Evolutionary conservation across 64 coral and sea anemone genomes (phyloP), one percentile per base, ranked within the genome.

Genomic region (Astreopora myriophthalma): DNA sequence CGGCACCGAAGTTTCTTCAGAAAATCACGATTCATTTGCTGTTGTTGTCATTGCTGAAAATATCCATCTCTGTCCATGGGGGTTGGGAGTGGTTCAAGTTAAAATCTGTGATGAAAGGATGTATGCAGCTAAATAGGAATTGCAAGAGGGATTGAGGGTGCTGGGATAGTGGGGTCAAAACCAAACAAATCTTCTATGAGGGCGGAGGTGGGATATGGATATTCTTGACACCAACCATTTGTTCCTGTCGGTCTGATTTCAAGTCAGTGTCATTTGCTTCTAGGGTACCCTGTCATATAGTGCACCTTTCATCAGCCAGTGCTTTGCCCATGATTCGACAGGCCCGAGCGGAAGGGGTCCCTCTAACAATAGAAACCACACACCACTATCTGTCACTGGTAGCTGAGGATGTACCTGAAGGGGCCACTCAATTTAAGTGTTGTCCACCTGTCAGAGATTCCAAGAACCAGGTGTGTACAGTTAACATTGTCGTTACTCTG

Each of bases 391-490:
- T 94, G 1, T 92, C 60, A 29, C 89, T 95, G 14, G 51, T 48
- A 38, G 88, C 94, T 51, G 94, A 95, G 32, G 60, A 76, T 67
- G 94, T 95, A 1, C 89, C 89, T 68, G 94, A 95, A 60, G 80
- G 94, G n/a, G 94, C 94, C 27, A 95, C 94, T 12, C 94, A 95
- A 39, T 95, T 79, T 63, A 95, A 95, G 33, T 95, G 94, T 48
- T 95, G 94, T 10, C 94, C 94, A 14, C 94, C 94, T 34, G 90
- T 95, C 29, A 48, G 94, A 92, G 71, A 74, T 73, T 70, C 58
- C 7, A 70, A 66, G 7, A 95, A 95, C 48, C 93, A 91, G 74
- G 93, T 95, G 69, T 38, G 39, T 85, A n/a, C 11, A 85, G 28
- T 31, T 32, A 14, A 32, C 70, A 32, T n/a, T n/a, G n/a, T n/a